These are phyloP conservation scores for Zosterops japonicus DNA, from an alignment of 2,113 vertebrate genomes.

Conservation along the genomic window DNA sequence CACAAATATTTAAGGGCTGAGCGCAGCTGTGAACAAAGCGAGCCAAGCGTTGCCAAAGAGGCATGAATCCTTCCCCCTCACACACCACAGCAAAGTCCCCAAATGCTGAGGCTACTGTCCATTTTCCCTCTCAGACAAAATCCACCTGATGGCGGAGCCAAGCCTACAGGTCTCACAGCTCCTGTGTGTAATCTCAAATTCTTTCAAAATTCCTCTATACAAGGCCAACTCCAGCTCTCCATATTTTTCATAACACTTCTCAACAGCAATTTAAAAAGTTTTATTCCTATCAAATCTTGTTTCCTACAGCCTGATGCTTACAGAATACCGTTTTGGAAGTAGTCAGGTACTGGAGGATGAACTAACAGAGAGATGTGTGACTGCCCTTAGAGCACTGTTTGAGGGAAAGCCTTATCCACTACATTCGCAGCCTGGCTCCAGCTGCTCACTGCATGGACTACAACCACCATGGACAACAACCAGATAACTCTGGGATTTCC, in stretches of 20 bases:
- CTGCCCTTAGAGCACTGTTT: background rate
- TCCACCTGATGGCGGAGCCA: background rate
- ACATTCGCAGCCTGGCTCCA: background rate
- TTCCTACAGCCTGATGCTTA: background rate
- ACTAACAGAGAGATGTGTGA: rapidly evolving
- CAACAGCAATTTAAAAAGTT: background rate
- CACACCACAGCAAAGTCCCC: background rate
- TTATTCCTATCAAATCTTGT: background rate
- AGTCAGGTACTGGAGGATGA: background rate
- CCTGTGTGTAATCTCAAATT: background rate
- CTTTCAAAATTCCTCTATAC: background rate
- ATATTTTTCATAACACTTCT: background rate
- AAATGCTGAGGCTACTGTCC: background rate
- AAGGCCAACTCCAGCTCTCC: background rate
- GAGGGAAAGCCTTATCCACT: background rate
- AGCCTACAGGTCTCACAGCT: background rate
- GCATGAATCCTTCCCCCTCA: background rate
- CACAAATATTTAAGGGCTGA: conserved; percentile 43
- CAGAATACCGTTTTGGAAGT: background rate
- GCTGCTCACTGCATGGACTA: background rate
- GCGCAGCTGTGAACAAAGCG: conserved; percentile 20
- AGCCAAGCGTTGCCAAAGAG: background rate
- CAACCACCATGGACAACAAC: background rate
- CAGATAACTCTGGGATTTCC: background rate
- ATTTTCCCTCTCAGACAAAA: background rate